phyloP scores from a whole-genome alignment of 2,888 invertebrate species.

The Apotomis capreana region DNA sequence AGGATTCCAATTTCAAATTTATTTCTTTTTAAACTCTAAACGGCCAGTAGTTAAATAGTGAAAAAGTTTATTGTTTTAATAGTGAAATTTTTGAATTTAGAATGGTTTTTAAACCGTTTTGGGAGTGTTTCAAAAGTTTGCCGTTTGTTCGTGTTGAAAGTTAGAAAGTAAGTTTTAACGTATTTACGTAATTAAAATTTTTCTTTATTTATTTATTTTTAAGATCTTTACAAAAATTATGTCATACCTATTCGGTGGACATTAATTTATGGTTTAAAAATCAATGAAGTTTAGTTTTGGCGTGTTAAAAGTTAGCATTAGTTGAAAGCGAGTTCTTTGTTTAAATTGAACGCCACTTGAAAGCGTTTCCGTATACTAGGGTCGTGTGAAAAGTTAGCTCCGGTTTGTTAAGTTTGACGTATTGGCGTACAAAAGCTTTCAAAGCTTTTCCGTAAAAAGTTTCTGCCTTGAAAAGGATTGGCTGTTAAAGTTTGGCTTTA shows the following conservation, averaged over 20 bases:
- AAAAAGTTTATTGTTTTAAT: neutral
- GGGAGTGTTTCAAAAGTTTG: conserved; percentile 27
- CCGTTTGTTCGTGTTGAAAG: conserved; percentile 1
- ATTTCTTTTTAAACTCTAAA: conserved; percentile 5
- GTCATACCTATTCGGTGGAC: no score
- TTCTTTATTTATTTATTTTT: neutral
- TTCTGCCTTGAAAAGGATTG: conserved; percentile 24
- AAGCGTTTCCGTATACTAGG: conserved; percentile 15
- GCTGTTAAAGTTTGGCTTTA: conserved; percentile 15
- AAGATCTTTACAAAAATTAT: no score
- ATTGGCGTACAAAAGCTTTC: conserved; percentile 38
- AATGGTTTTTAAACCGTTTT: neutral
- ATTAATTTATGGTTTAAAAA: no score
- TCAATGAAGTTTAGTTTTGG: neutral
- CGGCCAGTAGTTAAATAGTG: conserved; percentile 17
- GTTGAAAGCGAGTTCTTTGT: neutral
- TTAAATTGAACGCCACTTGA: conserved; percentile 14
- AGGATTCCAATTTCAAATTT: conserved; percentile 45
- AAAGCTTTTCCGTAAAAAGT: conserved; percentile 33
- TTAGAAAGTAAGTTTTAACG: neutral
- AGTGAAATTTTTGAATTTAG: neutral
- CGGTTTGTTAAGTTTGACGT: conserved; percentile 29
- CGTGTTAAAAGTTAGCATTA: neutral
- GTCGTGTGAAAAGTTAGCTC: conserved; percentile 15
- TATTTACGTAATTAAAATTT: neutral